A percentile compares a stretch with the other conserved stretches of the same genome.
phyloP scores from a whole-genome alignment of 2,888 invertebrate species.

The Tachina fera region DNA sequence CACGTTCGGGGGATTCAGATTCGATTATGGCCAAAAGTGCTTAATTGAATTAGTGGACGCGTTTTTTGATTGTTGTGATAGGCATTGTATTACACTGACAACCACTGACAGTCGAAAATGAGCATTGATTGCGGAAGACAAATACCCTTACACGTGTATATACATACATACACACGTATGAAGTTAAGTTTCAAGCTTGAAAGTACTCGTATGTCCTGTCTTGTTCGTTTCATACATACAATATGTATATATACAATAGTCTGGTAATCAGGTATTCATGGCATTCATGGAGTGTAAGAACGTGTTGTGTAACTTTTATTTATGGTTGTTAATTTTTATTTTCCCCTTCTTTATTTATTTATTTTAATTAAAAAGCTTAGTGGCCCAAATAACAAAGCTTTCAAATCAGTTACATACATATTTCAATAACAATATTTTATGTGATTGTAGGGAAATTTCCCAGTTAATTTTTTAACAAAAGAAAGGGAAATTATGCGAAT shows the following conservation, averaged over 20 bases:
- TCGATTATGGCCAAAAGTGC: slow-evolving; percentile 73
- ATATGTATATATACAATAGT: slow-evolving; percentile 35
- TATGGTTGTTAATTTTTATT: slow-evolving; percentile 18
- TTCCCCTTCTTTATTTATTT: not conserved
- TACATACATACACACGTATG: too few relatives aligned
- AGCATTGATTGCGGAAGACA: slow-evolving; percentile 70
- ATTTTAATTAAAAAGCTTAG: slow-evolving; percentile 50
- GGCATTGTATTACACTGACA: slow-evolving; percentile 73
- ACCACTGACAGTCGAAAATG: slow-evolving; percentile 69
- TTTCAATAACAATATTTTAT: not conserved
- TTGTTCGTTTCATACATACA: slow-evolving; percentile 10
- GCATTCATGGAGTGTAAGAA: slow-evolving; percentile 30
- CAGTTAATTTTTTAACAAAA: not conserved
- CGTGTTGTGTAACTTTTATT: slow-evolving; percentile 48
- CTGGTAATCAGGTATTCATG: slow-evolving; percentile 52
- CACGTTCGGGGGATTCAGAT: slow-evolving; percentile 70
- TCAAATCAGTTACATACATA: slow-evolving; percentile 11
- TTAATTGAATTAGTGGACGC: slow-evolving; percentile 81
- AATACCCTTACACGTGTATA: slow-evolving; percentile 4
- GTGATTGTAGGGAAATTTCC: slow-evolving; percentile 5
- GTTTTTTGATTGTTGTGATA: slow-evolving; percentile 78
- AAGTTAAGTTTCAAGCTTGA: not conserved
- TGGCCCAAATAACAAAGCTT: slow-evolving; percentile 39
- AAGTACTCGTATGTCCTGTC: slow-evolving; percentile 14
- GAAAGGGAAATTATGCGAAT: not conserved